These are phyloP conservation scores for Aplysia californica DNA, from an alignment of 1,140 invertebrate genomes.

Conservation along the genomic window DNA sequence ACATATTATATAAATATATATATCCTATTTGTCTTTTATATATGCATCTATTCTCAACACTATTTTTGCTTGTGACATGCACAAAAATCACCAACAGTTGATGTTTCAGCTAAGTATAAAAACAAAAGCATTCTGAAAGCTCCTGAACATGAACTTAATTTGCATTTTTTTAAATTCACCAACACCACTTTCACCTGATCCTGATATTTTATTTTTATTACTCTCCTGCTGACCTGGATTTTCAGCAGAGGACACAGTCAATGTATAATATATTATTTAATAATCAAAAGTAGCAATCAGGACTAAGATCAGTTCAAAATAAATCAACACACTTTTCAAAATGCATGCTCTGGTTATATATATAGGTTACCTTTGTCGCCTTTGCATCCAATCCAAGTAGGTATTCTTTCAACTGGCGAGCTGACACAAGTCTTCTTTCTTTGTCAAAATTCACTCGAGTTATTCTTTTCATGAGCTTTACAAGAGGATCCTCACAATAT, in stretches of 20 bases:
- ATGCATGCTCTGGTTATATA: neutral
- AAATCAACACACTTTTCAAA: neutral
- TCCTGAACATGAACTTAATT: too few species aligned
- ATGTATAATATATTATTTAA: neutral
- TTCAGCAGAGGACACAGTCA: neutral
- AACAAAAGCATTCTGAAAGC: too few species aligned
- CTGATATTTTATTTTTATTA: too few species aligned
- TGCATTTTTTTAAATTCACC: too few species aligned
- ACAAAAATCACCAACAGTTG: too few species aligned
- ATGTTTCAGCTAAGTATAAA: too few species aligned
- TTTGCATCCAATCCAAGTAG: constrained; percentile 43
- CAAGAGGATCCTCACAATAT: constrained; percentile 1
- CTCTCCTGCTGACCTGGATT: too few species aligned
- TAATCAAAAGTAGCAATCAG: neutral
- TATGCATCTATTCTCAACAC: too few species aligned
- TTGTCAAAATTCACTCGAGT: constrained; percentile 34
- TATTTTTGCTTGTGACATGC: too few species aligned
- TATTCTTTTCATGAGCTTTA: constrained; percentile 22
- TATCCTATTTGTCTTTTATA: too few species aligned
- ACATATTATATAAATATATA: too few species aligned
- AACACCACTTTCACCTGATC: too few species aligned
- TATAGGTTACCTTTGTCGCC: neutral
- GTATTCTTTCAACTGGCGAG: constrained; percentile 52
- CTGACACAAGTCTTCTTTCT: constrained; percentile 47
- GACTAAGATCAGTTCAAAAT: neutral